Evolutionary conservation across 1,140 invertebrate species (phyloP).

Genomic region (Drosophila truncata): DNA sequence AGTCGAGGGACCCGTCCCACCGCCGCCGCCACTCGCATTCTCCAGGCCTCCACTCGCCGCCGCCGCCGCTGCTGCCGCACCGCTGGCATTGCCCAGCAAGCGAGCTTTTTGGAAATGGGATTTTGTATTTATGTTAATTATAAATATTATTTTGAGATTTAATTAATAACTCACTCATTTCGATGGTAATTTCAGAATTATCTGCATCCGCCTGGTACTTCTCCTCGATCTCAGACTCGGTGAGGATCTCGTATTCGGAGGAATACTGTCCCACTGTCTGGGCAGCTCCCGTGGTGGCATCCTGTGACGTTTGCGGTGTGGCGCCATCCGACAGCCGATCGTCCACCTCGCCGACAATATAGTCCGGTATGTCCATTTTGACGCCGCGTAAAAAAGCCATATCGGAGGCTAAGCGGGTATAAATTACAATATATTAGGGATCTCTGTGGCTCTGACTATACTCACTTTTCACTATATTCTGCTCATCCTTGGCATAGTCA

Average conservation of each 20-base stretch:
- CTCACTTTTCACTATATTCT: slow-evolving; percentile 79
- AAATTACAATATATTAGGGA: neutral
- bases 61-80: slow-evolving; percentile 18
- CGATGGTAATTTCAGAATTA: slow-evolving; percentile 79
- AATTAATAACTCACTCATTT: slow-evolving; percentile 73
- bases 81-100: slow-evolving; percentile 61
- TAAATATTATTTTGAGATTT: rapidly evolving
- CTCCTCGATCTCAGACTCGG: slow-evolving; percentile 84
- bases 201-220: slow-evolving; percentile 79
- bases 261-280: slow-evolving; percentile 81
- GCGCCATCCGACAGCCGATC: slow-evolving; percentile 76
- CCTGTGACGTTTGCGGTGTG: slow-evolving; percentile 79
- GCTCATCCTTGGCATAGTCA: slow-evolving; percentile 81
- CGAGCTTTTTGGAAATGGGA: slow-evolving; percentile 56
- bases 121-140: neutral
- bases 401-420: slow-evolving; percentile 57
- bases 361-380: slow-evolving; percentile 84
- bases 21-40: slow-evolving; percentile 43
- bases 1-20: slow-evolving; percentile 41
- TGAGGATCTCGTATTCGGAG: slow-evolving; percentile 84
- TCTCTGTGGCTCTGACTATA: neutral
- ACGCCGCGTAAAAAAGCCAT: slow-evolving; percentile 82
- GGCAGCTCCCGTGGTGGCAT: slow-evolving; percentile 61
- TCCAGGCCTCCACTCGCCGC: slow-evolving; percentile 52
- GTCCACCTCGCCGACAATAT: slow-evolving; percentile 81